Evolutionary conservation across 2,113 vertebrate species (phyloP).

Genomic region (Rhineura floridana): DNA sequence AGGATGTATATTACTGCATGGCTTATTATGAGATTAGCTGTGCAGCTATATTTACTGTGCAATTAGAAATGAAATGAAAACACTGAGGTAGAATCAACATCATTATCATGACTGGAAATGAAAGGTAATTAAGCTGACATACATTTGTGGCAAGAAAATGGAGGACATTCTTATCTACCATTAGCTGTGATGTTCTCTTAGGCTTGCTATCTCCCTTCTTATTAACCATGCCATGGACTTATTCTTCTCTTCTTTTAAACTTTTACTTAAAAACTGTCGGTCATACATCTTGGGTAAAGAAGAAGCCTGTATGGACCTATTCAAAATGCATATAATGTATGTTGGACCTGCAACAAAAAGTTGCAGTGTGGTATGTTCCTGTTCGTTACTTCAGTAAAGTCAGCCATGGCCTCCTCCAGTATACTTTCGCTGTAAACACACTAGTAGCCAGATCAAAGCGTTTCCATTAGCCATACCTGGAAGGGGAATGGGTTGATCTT

Average conservation of each 20-base stretch:
- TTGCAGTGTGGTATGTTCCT: neutral
- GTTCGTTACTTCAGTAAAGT: too few species aligned
- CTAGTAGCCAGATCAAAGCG: too few species aligned
- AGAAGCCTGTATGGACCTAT: neutral
- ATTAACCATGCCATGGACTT: neutral
- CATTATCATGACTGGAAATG: neutral
- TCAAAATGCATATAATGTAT: neutral
- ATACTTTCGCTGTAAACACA: too few species aligned
- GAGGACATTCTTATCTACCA: neutral
- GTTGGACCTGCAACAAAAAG: neutral
- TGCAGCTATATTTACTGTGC: neutral
- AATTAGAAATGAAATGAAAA: slow-evolving; percentile 32
- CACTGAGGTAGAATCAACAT: neutral
- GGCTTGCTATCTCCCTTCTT: slow-evolving; percentile 15
- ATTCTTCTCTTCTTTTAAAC: neutral
- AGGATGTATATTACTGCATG: neutral
- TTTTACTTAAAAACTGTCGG: neutral
- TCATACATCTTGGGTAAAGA: neutral
- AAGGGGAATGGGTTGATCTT: too few species aligned
- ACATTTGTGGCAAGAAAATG: neutral
- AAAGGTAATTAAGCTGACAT: neutral
- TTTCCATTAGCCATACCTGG: too few species aligned
- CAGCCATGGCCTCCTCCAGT: too few species aligned
- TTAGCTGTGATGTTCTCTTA: slow-evolving; percentile 34
- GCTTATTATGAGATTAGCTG: neutral